phyloP scores from a whole-genome alignment of 30 jellyfish, hydroid and myxozoan species.

The Calvadosia cruxmelitensis region DNA sequence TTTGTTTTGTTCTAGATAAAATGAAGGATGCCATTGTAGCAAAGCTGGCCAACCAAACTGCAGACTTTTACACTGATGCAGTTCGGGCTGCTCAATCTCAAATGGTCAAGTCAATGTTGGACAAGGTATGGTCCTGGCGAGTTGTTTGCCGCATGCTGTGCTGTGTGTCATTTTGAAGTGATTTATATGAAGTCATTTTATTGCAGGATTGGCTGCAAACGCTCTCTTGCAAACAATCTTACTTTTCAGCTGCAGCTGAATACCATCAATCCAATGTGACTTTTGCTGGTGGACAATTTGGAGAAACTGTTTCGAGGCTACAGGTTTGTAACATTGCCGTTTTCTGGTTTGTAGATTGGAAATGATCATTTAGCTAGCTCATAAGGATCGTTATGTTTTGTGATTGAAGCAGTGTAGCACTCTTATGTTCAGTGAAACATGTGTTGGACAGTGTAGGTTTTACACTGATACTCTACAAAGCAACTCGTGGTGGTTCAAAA shows the following conservation, averaged over 20 bases:
- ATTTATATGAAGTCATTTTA: no score
- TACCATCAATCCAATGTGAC: slow-evolving; percentile 67
- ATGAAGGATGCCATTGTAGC: slow-evolving; percentile 92
- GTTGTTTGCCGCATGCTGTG: neutral
- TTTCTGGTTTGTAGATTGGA: neutral
- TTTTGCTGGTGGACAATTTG: slow-evolving; percentile 58
- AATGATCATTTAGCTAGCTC: neutral
- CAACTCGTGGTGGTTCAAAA: no score
- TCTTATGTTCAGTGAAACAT: no score
- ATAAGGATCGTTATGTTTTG: no score
- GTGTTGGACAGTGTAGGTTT: no score
- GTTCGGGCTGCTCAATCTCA: slow-evolving; percentile 60
- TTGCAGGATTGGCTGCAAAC: slow-evolving; percentile 78
- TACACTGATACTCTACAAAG: no score
- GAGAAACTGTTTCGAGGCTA: slow-evolving; percentile 84
- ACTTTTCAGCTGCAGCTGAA: slow-evolving; percentile 78
- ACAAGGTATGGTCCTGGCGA: slow-evolving; percentile 47
- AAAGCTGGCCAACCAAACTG: slow-evolving; percentile 82
- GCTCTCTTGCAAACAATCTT: slow-evolving; percentile 62
- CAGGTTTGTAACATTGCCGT: slow-evolving; percentile 42
- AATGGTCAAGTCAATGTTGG: slow-evolving; percentile 77
- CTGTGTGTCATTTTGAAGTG: no score
- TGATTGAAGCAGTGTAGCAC: no score
- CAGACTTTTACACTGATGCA: slow-evolving; percentile 84
- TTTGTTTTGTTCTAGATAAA: slow-evolving; percentile 36